These are phyloP conservation scores for Empidonax traillii DNA, from an alignment of 2,113 vertebrate genomes.

Conservation along the genomic window DNA sequence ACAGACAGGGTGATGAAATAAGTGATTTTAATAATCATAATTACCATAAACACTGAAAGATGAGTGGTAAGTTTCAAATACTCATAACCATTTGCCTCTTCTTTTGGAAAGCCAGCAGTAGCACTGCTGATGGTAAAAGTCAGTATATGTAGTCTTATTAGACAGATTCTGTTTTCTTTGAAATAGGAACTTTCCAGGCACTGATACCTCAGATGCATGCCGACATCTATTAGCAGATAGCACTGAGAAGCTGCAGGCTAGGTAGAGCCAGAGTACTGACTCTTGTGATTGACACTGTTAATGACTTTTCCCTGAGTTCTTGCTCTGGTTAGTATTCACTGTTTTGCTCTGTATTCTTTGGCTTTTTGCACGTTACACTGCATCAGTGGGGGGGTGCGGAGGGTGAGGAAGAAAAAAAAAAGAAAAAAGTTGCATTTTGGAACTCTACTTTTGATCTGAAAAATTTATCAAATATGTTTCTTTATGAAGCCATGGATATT, in stretches of 20 bases:
- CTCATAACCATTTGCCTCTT: neutral
- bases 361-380: neutral
- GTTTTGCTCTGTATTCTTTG: neutral
- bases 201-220: neutral
- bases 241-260: neutral
- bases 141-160: neutral
- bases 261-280: neutral
- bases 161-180: neutral
- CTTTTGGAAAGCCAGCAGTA: neutral
- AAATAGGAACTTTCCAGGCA: neutral
- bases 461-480: neutral
- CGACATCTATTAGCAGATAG: neutral
- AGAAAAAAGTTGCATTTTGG: neutral
- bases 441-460: neutral
- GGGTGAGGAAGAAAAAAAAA: neutral
- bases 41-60: neutral
- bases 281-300: slow-evolving; percentile 7
- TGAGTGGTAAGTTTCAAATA: neutral
- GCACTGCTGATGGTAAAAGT: neutral
- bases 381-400: too few species aligned
- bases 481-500: neutral
- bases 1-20: neutral
- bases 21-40: neutral
- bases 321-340: neutral
- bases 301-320: neutral